A percentile compares a stretch with the other conserved stretches of the same genome.
These are phyloP conservation scores for Nomada lathburiana DNA, from an alignment of 2,888 invertebrate genomes.

Conservation along the genomic window DNA sequence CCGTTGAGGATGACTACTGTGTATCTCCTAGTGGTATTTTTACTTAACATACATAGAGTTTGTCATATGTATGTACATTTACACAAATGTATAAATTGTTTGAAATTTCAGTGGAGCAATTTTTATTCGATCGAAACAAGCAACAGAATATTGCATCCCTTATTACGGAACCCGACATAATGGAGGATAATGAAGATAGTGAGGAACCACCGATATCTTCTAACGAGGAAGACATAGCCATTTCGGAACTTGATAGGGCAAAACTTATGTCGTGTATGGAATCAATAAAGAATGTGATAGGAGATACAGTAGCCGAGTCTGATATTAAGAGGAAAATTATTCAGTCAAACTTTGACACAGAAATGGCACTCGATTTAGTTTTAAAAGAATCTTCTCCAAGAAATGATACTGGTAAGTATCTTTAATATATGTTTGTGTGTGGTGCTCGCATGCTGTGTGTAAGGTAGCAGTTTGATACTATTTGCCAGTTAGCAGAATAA, in stretches of 20 bases:
- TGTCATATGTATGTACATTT: not conserved
- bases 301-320: slow-evolving; percentile 89
- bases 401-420: slow-evolving; percentile 36
- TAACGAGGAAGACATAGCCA: slow-evolving; percentile 84
- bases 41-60: not conserved
- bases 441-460: too few species aligned
- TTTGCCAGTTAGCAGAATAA: too few species aligned
- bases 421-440: not conserved
- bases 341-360: slow-evolving; percentile 90
- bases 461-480: too few species aligned
- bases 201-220: slow-evolving; percentile 72
- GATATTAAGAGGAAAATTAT: slow-evolving; percentile 90
- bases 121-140: slow-evolving; percentile 93
- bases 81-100: not conserved
- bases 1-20: slow-evolving; percentile 96
- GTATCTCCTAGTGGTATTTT: slow-evolving; percentile 93
- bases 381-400: slow-evolving; percentile 85
- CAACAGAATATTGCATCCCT: slow-evolving; percentile 91
- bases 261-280: slow-evolving; percentile 94
- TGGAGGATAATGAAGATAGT: slow-evolving; percentile 87
- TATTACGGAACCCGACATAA: slow-evolving; percentile 89
- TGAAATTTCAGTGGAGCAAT: slow-evolving; percentile 87
- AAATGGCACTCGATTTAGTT: slow-evolving; percentile 90
- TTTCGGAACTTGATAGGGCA: slow-evolving; percentile 89
- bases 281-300: slow-evolving; percentile 92